Base-by-base conservation (phyloP, 1,140 invertebrate genomes). In the Penaeus vannamei region DNA sequence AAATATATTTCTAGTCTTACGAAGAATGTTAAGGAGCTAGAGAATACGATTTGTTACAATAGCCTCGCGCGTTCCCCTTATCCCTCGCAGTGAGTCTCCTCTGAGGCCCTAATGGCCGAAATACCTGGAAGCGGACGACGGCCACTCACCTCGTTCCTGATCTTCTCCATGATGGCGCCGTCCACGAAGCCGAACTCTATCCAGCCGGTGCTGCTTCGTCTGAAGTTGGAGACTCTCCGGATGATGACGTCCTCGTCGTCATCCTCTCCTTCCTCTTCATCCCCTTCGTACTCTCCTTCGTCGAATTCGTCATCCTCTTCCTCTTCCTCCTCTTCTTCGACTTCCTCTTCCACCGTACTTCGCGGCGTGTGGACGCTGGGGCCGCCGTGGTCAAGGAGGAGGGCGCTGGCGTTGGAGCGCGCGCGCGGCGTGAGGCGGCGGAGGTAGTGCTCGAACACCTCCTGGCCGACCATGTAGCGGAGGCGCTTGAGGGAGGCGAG, bases 121-220 rank as follows among this genome's bases (percentile, higher is more conserved):
- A 53, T 53, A 53, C 53, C 53, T 53, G 53, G 53, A 17, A 53
- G 17, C 14, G 46, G 46, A 14, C 53, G 17, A 53, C 8, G 0
- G 0, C 10, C 8, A 53, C 87, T 89, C 83, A 89, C 87, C 82
- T 64, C 66, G 76, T 89, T 81, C 59, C 87, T 66, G 76, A 89
- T 89, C 42, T 84, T 89, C 69, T 89, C 83, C 72, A 89, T 89
- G 82, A 84, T 66, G 72, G 69, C 69, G 8, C 22, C 72, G 59
- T 89, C 87, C 53, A 89, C 64, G 42, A 89, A 66, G 7, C 87
- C 87, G 36, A 66, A 89, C 66, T 89, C 82, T 22, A 77, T 89
- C 82, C 36, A 77, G 23, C 26, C 59, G 76, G 1, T 17, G 26
- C 53, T n/a, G 60, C 7, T 26, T 17, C 29, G 42, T 17, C 61